Evolutionary conservation across 2,888 invertebrate genomes (phyloP).

Genomic region (Xiphydria camelus): DNA sequence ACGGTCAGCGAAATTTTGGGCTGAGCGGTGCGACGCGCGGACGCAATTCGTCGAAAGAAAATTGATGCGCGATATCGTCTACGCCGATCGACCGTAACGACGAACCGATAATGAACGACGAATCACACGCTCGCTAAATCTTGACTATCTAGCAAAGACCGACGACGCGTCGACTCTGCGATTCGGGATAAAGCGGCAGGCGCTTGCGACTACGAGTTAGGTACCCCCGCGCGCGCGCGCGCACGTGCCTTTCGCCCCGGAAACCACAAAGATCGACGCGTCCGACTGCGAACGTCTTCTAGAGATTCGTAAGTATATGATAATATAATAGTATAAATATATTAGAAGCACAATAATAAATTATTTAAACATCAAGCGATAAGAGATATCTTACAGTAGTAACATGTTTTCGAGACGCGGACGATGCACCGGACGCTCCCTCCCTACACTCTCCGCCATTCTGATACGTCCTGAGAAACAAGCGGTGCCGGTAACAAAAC

Average conservation of each 20-base stretch:
- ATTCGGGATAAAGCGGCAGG: neutral
- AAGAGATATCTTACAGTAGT: constrained; percentile 24
- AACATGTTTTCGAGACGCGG: constrained; percentile 1
- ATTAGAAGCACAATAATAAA: constrained; percentile 40
- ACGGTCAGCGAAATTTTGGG: no score
- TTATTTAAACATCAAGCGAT: constrained; percentile 35
- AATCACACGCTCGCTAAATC: constrained; percentile 29
- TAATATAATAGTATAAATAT: constrained; percentile 34
- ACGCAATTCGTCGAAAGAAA: no score
- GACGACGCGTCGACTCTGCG: neutral
- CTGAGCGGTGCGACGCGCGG: no score
- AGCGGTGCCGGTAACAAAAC: constrained; percentile 20
- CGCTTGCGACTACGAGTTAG: no score
- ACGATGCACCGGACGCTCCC: neutral
- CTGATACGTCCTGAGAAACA: constrained; percentile 13
- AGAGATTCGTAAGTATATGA: constrained; percentile 8
- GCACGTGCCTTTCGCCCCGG: neutral
- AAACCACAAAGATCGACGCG: no score
- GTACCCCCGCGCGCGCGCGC: neutral
- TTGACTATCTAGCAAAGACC: constrained; percentile 25
- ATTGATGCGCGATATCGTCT: neutral
- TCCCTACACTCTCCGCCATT: constrained; percentile 1
- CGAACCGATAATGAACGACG: neutral
- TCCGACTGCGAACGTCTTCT: no score
- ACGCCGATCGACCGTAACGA: neutral